These are phyloP conservation scores for Nothura maculosa DNA, from an alignment of 2,797 vertebrate genomes.

Conservation along the genomic window DNA sequence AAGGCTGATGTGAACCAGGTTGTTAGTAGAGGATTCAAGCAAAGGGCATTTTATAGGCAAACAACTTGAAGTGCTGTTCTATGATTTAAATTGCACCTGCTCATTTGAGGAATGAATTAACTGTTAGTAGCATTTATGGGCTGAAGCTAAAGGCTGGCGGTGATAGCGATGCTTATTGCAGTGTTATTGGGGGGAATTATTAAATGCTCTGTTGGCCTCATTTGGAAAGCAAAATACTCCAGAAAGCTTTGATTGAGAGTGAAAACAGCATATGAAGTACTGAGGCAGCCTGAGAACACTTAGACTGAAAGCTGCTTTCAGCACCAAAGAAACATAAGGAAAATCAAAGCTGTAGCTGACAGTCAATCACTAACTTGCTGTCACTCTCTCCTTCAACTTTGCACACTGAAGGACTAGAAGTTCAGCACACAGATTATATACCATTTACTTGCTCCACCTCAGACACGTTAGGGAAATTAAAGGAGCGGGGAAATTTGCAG, in stretches of 20 bases:
- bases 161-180: background rate
- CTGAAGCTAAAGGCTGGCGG: background rate
- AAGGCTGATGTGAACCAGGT: background rate
- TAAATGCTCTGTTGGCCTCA: background rate
- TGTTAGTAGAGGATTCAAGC: background rate
- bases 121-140: background rate
- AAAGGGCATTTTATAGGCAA: conserved; percentile 22
- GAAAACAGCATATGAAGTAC: background rate
- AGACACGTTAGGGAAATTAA: background rate
- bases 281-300: background rate
- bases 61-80: conserved; percentile 30
- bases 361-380: background rate
- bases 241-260: background rate
- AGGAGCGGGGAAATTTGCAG: too few relatives aligned
- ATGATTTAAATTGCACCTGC: conserved; percentile 6
- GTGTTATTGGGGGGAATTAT: background rate
- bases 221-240: conserved; percentile 7
- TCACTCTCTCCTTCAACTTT: background rate
- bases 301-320: background rate
- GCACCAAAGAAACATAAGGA: background rate
- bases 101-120: conserved; percentile 25
- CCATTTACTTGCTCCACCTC: background rate
- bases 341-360: background rate
- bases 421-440: background rate
- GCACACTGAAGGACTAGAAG: background rate